These are phyloP conservation scores for Thaumetopoea pityocampa DNA, from an alignment of 1,140 invertebrate genomes.

Conservation along the genomic window DNA sequence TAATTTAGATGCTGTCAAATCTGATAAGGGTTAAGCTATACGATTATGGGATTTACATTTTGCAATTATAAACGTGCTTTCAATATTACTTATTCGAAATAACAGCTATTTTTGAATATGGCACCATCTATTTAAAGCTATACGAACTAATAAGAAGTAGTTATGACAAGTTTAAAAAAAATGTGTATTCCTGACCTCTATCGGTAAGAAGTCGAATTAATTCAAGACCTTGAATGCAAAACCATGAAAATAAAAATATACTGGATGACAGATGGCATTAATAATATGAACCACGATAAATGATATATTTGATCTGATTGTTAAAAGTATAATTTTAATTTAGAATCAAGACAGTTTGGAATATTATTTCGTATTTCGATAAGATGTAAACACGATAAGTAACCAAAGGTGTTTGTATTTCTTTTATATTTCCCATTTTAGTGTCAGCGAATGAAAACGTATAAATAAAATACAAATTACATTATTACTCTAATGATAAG, in stretches of 20 bases:
- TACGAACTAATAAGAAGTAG: conserved; percentile 29
- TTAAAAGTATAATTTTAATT: too few relatives aligned
- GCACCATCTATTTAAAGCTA: conserved; percentile 32
- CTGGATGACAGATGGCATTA: conserved; percentile 38
- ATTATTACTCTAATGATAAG: too few relatives aligned
- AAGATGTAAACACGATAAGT: too few relatives aligned
- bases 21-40: conserved; percentile 45
- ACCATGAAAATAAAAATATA: conserved; percentile 4
- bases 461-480: background rate
- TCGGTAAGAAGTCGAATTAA: conserved; percentile 28
- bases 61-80: conserved; percentile 10
- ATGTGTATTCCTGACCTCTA: conserved; percentile 34
- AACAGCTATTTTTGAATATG: conserved; percentile 7
- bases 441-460: too few relatives aligned
- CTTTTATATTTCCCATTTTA: too few relatives aligned
- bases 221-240: conserved; percentile 13
- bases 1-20: conserved; percentile 45
- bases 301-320: too few relatives aligned
- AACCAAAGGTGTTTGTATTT: too few relatives aligned
- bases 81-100: conserved; percentile 4
- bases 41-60: conserved; percentile 43
- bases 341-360: too few relatives aligned
- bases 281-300: background rate
- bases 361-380: too few relatives aligned
- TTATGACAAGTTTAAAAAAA: conserved; percentile 23